These are phyloP conservation scores for Hypomesus transpacificus DNA, from an alignment of 2,113 vertebrate genomes.

Conservation along the genomic window DNA sequence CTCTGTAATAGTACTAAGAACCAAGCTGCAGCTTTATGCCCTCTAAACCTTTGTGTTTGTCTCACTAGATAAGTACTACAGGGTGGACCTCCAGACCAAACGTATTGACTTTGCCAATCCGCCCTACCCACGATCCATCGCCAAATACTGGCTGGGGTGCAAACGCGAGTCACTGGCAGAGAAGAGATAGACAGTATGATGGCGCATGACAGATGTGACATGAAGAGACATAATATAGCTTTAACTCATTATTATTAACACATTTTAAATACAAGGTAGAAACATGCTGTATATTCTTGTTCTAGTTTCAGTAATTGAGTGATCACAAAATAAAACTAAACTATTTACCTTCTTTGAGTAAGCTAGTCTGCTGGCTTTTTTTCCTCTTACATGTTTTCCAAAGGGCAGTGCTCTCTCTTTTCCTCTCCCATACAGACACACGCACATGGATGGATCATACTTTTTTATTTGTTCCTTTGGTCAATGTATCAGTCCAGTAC, in stretches of 20 bases:
- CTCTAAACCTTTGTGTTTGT: slow-evolving; percentile 17
- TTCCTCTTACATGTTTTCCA: neutral
- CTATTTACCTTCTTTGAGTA: too few species aligned
- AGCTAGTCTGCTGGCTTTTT: neutral
- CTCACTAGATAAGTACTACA: slow-evolving; percentile 89
- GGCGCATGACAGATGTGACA: neutral
- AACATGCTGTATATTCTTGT: neutral
- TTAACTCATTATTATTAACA: too few species aligned
- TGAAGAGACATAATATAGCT: too few species aligned
- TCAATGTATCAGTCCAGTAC: neutral
- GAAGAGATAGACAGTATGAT: slow-evolving; percentile 51
- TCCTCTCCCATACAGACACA: neutral
- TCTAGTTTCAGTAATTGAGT: too few species aligned
- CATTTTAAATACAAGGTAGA: neutral
- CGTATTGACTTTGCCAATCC: slow-evolving; percentile 75
- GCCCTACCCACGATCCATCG: slow-evolving; percentile 87
- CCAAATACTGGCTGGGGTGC: slow-evolving; percentile 91
- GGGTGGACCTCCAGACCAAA: slow-evolving; percentile 81
- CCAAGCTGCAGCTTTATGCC: neutral
- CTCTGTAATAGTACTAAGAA: too few species aligned
- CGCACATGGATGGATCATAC: neutral
- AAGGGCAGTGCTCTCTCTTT: neutral
- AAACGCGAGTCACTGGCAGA: slow-evolving; percentile 52
- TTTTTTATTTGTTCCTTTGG: slow-evolving; percentile 4
- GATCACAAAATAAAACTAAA: too few species aligned